Percentiles rank a stretch among this genome's conserved stretches.
Evolutionary conservation across 2,888 invertebrate species (phyloP).

Genomic region (Erebia ligea): DNA sequence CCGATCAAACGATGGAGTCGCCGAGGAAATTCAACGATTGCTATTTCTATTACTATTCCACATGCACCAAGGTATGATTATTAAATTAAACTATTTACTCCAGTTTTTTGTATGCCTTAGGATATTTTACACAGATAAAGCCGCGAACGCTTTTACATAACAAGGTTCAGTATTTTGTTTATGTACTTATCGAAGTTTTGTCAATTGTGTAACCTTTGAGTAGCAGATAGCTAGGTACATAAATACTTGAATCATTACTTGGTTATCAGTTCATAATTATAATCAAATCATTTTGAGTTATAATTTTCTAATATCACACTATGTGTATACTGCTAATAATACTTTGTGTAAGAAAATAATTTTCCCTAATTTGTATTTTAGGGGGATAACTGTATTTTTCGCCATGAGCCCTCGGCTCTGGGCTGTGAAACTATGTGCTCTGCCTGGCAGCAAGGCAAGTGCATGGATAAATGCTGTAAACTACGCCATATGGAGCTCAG

Average conservation of each 20-base stretch:
- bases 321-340: not conserved
- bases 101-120: not conserved
- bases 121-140: slow-evolving; percentile 1
- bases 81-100: not conserved
- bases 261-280: too few species aligned
- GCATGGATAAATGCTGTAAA: slow-evolving; percentile 89
- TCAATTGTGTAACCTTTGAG: slow-evolving; percentile 33
- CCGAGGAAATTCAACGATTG: slow-evolving; percentile 92
- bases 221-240: not conserved
- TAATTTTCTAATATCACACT: not conserved
- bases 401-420: slow-evolving; percentile 92
- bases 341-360: not conserved
- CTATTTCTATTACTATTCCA: slow-evolving; percentile 94
- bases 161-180: slow-evolving; percentile 29
- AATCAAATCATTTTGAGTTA: not conserved
- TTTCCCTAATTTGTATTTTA: slow-evolving; percentile 54
- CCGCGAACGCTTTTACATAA: slow-evolving; percentile 31
- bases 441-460: slow-evolving; percentile 92
- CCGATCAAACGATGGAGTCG: slow-evolving; percentile 84
- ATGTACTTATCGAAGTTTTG: slow-evolving; percentile 26
- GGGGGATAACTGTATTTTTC: slow-evolving; percentile 91
- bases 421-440: slow-evolving; percentile 92
- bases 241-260: not conserved
- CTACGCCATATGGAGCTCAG: slow-evolving; percentile 93
- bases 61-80: slow-evolving; percentile 89